These are phyloP conservation scores for Emberiza fucata DNA, from an alignment of 2,113 vertebrate genomes.

Conservation along the genomic window DNA sequence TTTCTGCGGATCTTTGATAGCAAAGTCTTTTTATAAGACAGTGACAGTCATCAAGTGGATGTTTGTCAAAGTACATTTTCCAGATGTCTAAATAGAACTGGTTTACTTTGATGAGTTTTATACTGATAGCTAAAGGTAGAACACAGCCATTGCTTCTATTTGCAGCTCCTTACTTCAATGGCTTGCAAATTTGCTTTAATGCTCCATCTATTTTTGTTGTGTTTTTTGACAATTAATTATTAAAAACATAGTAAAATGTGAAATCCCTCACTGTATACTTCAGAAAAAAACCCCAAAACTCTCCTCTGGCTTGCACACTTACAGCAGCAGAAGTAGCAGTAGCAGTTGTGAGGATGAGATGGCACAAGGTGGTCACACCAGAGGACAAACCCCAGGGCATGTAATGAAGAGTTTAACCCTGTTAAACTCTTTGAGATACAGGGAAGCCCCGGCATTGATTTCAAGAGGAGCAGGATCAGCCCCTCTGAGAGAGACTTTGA, in stretches of 20 bases:
- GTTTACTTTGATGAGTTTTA: slow-evolving; percentile 70
- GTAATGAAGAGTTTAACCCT: not conserved
- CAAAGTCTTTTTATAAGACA: slow-evolving; percentile 68
- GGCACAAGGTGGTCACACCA: not conserved
- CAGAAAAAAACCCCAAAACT: not conserved
- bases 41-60: slow-evolving; percentile 68
- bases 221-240: slow-evolving; percentile 42
- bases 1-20: slow-evolving; percentile 68
- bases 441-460: not conserved
- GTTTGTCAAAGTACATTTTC: slow-evolving; percentile 72
- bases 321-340: not conserved
- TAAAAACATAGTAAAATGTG: not conserved
- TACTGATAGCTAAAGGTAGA: slow-evolving; percentile 45
- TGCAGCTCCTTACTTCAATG: slow-evolving; percentile 53
- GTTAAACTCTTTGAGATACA: not conserved
- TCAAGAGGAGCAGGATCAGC: not conserved
- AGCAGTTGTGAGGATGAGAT: not conserved
- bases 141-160: not conserved
- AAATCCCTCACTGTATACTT: not conserved
- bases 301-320: not conserved
- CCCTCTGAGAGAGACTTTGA: not conserved
- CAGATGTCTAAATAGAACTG: slow-evolving; percentile 73
- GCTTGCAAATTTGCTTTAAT: slow-evolving; percentile 29
- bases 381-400: not conserved
- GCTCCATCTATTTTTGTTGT: slow-evolving; percentile 1